Percentiles rank a stretch among this genome's conserved stretches.
These are phyloP conservation scores for Sanderia malayensis DNA, from an alignment of 30 jellyfish, hydroid and myxozoan species.

Conservation along the genomic window DNA sequence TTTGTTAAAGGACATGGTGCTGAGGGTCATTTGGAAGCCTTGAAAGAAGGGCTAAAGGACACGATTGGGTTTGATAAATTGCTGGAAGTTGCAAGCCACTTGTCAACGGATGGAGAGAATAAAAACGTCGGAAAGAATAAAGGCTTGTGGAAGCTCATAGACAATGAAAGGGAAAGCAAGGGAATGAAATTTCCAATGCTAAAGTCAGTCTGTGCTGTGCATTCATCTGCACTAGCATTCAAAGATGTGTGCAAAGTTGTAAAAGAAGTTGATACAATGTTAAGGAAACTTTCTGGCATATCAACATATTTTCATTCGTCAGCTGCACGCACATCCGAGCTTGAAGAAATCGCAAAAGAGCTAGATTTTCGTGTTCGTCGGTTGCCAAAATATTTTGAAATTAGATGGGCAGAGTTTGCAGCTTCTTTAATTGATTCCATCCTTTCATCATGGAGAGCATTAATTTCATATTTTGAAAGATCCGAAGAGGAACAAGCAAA, in stretches of 20 bases:
- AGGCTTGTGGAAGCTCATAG: too few species aligned
- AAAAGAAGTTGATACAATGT: too few species aligned
- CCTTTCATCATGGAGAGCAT: conserved; percentile 29
- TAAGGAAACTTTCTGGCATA: too few species aligned
- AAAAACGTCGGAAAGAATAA: too few species aligned
- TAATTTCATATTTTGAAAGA: neutral
- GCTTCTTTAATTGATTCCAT: conserved; percentile 36
- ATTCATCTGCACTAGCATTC: conserved; percentile 42
- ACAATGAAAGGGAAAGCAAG: too few species aligned
- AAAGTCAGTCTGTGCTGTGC: conserved; percentile 51
- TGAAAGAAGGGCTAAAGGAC: too few species aligned
- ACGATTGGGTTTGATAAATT: too few species aligned
- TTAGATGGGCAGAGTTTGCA: conserved; percentile 41
- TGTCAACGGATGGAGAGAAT: too few species aligned
- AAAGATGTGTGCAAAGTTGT: conserved; percentile 45
- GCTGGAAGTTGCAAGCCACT: too few species aligned
- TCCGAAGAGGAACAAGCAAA: conserved; percentile 20
- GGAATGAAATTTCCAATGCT: conserved; percentile 43
- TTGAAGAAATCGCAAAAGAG: conserved; percentile 25
- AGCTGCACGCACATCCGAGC: conserved; percentile 48
- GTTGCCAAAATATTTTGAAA: conserved; percentile 32
- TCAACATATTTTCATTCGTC: conserved; percentile 31
- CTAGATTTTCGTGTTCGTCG: conserved; percentile 2
- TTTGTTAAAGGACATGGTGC: too few species aligned
- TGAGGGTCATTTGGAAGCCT: too few species aligned